These are phyloP conservation scores for Etheostoma spectabile DNA, from an alignment of 2,113 vertebrate species.

Conservation along the genomic window DNA sequence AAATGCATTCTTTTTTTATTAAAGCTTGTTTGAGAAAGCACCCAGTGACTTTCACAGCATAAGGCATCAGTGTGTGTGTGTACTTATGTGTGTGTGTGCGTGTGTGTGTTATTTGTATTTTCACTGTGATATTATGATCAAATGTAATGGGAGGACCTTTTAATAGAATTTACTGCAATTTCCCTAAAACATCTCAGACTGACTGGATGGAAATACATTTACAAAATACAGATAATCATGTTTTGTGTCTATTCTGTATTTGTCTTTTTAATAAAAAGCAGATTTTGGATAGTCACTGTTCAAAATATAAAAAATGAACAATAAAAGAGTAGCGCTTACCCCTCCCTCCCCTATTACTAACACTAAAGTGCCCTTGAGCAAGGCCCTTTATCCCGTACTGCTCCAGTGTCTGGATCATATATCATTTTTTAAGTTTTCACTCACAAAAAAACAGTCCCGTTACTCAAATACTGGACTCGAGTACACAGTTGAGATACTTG, in stretches of 20 bases:
- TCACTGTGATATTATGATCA: not conserved
- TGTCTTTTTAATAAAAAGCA: no score
- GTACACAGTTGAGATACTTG: not conserved
- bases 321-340: no score
- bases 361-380: no score
- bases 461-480: not conserved
- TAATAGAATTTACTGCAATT: conserved; percentile 15
- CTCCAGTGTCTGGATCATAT: no score
- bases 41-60: no score
- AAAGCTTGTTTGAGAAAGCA: not conserved
- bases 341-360: no score
- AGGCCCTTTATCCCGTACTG: no score
- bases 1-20: not conserved
- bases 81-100: no score
- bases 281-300: not conserved
- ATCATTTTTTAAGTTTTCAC: not conserved
- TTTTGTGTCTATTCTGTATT: not conserved
- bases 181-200: not conserved
- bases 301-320: no score
- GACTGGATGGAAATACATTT: not conserved
- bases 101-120: no score
- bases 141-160: conserved; percentile 12
- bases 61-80: not conserved
- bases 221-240: not conserved
- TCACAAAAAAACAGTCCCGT: not conserved